Percentiles rank a stretch among this genome's conserved stretches.
These are phyloP conservation scores for Chloroceryle aenea DNA, from an alignment of 2,113 vertebrate species.

Conservation along the genomic window DNA sequence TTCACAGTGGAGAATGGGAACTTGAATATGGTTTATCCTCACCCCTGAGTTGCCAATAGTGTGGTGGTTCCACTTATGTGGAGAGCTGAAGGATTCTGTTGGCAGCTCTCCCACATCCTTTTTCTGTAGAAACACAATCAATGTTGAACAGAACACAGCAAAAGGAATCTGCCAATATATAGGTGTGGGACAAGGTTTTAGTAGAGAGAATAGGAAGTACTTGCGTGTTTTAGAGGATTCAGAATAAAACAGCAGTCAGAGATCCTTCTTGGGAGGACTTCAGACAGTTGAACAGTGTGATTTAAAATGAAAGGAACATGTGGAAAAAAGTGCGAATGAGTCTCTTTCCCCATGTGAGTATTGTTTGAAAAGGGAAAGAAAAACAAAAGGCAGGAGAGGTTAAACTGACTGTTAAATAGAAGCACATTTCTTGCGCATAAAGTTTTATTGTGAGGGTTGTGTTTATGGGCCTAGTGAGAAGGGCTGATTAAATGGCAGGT, in stretches of 20 bases:
- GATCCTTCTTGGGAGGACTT: slow-evolving; percentile 31
- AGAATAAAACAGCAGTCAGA: background rate
- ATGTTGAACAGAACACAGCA: background rate
- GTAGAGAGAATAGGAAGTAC: background rate
- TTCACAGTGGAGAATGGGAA: background rate
- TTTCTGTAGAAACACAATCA: background rate
- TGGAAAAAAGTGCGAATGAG: slow-evolving; percentile 45
- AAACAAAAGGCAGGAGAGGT: slow-evolving; percentile 32
- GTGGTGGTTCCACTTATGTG: background rate
- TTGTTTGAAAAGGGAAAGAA: slow-evolving; percentile 10
- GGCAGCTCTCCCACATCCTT: background rate
- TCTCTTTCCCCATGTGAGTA: slow-evolving; percentile 38
- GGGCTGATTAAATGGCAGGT: slow-evolving; percentile 56
- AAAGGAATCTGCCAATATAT: background rate
- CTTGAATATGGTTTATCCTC: background rate
- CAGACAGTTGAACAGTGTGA: background rate
- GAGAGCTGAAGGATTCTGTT: background rate
- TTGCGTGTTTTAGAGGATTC: background rate
- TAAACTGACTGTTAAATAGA: slow-evolving; percentile 67
- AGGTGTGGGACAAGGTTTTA: background rate
- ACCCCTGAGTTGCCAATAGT: background rate
- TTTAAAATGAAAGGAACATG: slow-evolving; percentile 38
- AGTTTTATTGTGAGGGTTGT: slow-evolving; percentile 66
- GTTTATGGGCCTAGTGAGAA: slow-evolving; percentile 64
- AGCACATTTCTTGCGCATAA: slow-evolving; percentile 69